Evolutionary conservation across 2,113 vertebrate genomes (phyloP).

Genomic region (Microtus ochrogaster): DNA sequence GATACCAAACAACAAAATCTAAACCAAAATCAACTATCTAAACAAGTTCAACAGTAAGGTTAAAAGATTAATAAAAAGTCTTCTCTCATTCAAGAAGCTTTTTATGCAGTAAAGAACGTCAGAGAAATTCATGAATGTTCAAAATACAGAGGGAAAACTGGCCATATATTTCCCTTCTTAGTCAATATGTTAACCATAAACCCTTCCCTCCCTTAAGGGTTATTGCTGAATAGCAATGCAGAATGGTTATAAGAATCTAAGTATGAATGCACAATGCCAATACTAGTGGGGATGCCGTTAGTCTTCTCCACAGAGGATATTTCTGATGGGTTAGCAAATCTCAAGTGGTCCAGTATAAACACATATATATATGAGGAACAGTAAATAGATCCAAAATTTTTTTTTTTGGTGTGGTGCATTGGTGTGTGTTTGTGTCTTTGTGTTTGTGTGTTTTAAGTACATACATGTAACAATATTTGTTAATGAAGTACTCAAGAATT

Average conservation of each 20-base stretch:
- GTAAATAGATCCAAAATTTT: not conserved
- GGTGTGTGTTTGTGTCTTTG: not conserved
- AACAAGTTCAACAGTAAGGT: not conserved
- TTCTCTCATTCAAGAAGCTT: too few species aligned
- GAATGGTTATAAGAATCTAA: too few species aligned
- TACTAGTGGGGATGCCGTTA: not conserved
- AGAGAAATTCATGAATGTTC: too few species aligned
- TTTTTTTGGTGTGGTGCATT: too few species aligned
- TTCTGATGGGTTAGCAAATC: not conserved
- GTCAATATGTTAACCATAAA: too few species aligned
- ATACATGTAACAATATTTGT: not conserved
- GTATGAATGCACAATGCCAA: not conserved
- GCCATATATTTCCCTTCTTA: too few species aligned
- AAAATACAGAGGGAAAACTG: too few species aligned
- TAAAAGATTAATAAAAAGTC: not conserved
- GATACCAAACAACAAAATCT: too few species aligned
- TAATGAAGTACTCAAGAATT: not conserved
- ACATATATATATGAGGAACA: not conserved
- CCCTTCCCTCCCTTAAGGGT: not conserved
- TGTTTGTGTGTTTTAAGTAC: not conserved
- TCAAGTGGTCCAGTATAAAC: not conserved
- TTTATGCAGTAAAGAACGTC: too few species aligned
- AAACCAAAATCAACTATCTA: not conserved
- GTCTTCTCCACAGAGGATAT: not conserved
- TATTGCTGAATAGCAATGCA: not conserved